Conservation (phyloP, 1,140 invertebrate species). For the Notospermus geniculatus region DNA sequence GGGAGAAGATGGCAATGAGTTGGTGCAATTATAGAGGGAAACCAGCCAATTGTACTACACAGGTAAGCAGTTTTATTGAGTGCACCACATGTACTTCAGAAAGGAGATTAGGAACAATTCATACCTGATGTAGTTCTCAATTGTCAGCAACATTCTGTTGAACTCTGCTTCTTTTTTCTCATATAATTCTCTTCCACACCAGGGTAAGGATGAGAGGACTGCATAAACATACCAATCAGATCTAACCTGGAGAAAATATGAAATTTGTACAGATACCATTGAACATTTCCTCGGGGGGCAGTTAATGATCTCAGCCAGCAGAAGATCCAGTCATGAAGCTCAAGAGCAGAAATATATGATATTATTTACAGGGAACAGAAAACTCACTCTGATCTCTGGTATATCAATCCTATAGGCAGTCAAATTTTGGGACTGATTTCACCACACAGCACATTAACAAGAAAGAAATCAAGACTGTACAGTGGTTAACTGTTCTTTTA, state of each 20-base stretch:
- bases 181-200: constrained; percentile 93
- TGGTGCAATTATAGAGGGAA: too few relatives aligned
- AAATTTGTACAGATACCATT: neutral
- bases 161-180: constrained; percentile 95
- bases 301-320: neutral
- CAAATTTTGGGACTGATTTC: too few relatives aligned
- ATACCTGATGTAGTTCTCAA: constrained; percentile 82
- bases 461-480: too few relatives aligned
- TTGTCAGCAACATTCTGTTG: constrained; percentile 85
- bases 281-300: neutral
- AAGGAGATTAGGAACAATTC: constrained; percentile 1
- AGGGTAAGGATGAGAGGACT: constrained; percentile 90
- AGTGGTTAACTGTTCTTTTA: constrained; percentile 28
- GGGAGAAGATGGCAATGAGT: constrained; percentile 3
- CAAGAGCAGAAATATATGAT: too few relatives aligned
- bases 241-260: constrained; percentile 62
- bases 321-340: too few relatives aligned
- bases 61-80: too few relatives aligned
- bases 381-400: too few relatives aligned
- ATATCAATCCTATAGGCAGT: too few relatives aligned
- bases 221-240: constrained; percentile 96
- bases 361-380: too few relatives aligned
- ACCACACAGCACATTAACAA: too few relatives aligned
- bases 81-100: constrained; percentile 6
- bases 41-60: too few relatives aligned